phyloP scores from a whole-genome alignment of 2,113 vertebrate genomes.

The Coregonus clupeaformis region DNA sequence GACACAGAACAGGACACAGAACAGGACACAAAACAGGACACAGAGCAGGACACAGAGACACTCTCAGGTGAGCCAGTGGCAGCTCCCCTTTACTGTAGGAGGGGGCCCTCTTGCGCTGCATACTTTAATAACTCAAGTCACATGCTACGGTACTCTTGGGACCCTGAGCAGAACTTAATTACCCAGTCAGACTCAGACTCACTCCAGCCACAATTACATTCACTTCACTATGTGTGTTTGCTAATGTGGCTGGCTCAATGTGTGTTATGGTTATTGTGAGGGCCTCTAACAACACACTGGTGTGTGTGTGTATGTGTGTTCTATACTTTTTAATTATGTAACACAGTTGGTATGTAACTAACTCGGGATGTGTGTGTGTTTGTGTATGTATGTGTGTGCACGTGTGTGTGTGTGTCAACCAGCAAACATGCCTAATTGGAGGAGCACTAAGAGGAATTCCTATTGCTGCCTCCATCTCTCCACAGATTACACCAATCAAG shows the following conservation, averaged over 20 bases:
- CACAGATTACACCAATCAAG: slow-evolving; percentile 21
- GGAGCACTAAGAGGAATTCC: slow-evolving; percentile 24
- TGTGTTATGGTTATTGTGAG: not conserved
- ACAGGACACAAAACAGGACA: not conserved
- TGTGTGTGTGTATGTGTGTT: not conserved
- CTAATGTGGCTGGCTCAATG: not conserved
- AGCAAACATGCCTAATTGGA: not conserved
- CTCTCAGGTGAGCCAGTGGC: slow-evolving; percentile 45
- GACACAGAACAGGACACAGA: too few relatives aligned
- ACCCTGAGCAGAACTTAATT: slow-evolving; percentile 59
- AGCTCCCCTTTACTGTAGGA: slow-evolving; percentile 37
- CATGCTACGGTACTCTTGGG: slow-evolving; percentile 54
- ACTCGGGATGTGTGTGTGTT: not conserved
- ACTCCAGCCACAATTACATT: slow-evolving; percentile 56
- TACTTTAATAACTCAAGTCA: slow-evolving; percentile 71
- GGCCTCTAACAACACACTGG: not conserved
- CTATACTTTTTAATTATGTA: too few relatives aligned
- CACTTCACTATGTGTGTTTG: slow-evolving; percentile 34
- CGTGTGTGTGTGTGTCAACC: too few relatives aligned
- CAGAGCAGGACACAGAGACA: slow-evolving; percentile 14
- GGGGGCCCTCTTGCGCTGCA: slow-evolving; percentile 60
- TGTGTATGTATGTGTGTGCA: slow-evolving; percentile 15
- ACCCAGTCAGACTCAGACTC: slow-evolving; percentile 57
- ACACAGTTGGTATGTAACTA: not conserved
- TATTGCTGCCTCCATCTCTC: not conserved